Evolutionary conservation across 1,140 invertebrate species (phyloP).

Genomic region (Lasioglossum albipes): DNA sequence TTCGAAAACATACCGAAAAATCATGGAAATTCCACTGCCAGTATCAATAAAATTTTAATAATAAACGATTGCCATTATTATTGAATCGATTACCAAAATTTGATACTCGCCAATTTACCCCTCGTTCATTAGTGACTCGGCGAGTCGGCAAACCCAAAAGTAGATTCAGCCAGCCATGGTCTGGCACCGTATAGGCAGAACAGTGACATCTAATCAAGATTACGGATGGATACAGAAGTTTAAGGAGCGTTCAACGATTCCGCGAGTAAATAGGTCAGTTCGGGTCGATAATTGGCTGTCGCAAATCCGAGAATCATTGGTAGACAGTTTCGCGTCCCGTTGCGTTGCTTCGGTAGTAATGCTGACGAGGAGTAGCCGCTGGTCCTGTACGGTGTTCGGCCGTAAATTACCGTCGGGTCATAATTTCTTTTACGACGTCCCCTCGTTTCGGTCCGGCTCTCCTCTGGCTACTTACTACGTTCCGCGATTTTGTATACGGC

Average conservation of each 20-base stretch:
- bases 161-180: too few relatives aligned
- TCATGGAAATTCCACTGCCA: too few relatives aligned
- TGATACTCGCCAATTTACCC: too few relatives aligned
- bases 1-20: too few relatives aligned
- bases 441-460: conserved; percentile 29
- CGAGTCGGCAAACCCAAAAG: too few relatives aligned
- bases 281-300: conserved; percentile 38
- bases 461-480: not conserved
- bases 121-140: too few relatives aligned
- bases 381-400: conserved; percentile 20
- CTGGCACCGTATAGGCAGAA: too few relatives aligned
- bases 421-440: conserved; percentile 55
- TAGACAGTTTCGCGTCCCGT: not conserved
- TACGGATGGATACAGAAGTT: not conserved
- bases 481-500: too few relatives aligned
- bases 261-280: conserved; percentile 31
- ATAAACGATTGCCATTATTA: too few relatives aligned
- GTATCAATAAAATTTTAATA: too few relatives aligned
- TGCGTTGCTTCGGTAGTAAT: not conserved
- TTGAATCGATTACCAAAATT: too few relatives aligned
- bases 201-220: not conserved
- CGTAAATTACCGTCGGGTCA: conserved; percentile 53
- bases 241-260: not conserved
- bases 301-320: conserved; percentile 13
- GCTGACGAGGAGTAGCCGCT: conserved; percentile 24